Conservation (phyloP, 2,113 vertebrate species). For the Origma solitaria region DNA sequence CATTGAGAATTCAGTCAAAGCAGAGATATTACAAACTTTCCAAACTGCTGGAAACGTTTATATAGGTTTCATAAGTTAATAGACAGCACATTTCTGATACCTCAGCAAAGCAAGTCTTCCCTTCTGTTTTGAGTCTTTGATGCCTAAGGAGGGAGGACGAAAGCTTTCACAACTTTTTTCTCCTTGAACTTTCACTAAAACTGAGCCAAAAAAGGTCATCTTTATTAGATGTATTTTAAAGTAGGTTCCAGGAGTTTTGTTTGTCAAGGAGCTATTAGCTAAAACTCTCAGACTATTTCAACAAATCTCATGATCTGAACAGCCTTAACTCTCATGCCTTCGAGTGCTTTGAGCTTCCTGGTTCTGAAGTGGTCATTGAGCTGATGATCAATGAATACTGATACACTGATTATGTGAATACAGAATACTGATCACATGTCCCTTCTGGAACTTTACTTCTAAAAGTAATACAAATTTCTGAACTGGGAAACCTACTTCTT, state of each 20-base stretch:
- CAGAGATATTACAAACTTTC: neutral
- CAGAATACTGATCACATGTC: neutral
- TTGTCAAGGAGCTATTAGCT: neutral
- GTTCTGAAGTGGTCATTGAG: neutral
- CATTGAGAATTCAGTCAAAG: neutral
- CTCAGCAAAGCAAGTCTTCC: neutral
- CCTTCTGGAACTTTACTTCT: neutral
- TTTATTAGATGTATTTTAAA: neutral
- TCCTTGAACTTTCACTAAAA: neutral
- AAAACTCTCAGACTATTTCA: neutral
- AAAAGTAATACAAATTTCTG: neutral
- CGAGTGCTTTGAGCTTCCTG: neutral
- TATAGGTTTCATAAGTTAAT: neutral
- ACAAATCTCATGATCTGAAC: neutral
- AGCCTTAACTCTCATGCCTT: neutral
- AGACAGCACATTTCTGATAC: neutral
- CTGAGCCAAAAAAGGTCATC: neutral
- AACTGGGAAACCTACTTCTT: neutral
- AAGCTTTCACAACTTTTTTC: neutral
- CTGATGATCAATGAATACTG: neutral
- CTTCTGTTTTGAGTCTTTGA: neutral
- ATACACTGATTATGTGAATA: neutral
- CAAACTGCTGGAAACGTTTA: neutral
- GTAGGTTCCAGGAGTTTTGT: neutral
- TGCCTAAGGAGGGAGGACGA: neutral